A percentile compares a stretch with the other conserved stretches of the same genome.
phyloP scores from a whole-genome alignment of 2,797 vertebrate species.

The Masticophis lateralis region DNA sequence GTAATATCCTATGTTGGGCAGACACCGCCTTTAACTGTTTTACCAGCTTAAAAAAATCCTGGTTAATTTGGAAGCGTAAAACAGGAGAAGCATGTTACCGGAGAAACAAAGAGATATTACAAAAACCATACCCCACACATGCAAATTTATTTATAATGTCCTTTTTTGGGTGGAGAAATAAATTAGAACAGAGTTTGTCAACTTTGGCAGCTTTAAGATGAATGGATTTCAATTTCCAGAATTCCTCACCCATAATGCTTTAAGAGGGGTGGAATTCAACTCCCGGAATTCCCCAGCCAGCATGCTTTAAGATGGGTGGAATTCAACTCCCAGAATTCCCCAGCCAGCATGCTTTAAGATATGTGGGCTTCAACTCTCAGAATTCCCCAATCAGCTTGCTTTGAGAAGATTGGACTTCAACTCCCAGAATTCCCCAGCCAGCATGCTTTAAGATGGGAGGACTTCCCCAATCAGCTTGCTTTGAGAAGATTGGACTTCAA shows the following conservation, averaged over 20 bases:
- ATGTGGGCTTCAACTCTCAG: no score
- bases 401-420: not conserved
- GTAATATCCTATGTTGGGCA: not conserved
- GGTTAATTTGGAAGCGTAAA: not conserved
- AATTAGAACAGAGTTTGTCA: no score
- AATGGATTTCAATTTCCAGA: not conserved
- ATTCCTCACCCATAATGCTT: not conserved
- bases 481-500: no score
- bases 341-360: no score
- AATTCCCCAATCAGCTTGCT: no score
- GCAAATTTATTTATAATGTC: not conserved
- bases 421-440: not conserved
- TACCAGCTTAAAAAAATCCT: not conserved
- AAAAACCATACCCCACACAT: not conserved
- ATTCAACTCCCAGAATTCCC: no score
- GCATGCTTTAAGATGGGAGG: fast-evolving
- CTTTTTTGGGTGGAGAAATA: not conserved
- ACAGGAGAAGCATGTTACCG: not conserved
- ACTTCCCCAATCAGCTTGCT: no score
- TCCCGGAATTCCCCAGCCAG: no score
- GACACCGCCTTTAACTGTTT: not conserved
- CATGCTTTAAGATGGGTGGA: no score
- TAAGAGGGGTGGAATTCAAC: not conserved
- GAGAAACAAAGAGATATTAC: not conserved
- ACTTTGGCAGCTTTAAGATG: not conserved